phyloP scores from a whole-genome alignment of 2,113 vertebrate genomes.

The Percopsis transmontana region DNA sequence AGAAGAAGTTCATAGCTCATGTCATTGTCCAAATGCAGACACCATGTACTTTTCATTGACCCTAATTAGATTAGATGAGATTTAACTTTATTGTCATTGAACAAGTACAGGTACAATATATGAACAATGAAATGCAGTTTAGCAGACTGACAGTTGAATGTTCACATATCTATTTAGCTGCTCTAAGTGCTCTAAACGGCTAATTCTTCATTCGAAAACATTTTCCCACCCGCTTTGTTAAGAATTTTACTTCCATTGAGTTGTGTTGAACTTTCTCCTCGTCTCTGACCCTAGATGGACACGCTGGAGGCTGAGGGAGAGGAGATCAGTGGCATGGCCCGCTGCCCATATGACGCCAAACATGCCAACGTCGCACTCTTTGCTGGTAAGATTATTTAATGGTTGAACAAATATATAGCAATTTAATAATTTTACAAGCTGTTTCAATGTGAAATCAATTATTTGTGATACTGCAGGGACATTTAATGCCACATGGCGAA shows the following conservation, averaged over 20 bases:
- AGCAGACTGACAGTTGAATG: too few species aligned
- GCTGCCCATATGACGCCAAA: slow-evolving; percentile 97
- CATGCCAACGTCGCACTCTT: slow-evolving; percentile 96
- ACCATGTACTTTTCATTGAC: too few species aligned
- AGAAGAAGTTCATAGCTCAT: background rate
- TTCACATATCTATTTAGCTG: too few species aligned
- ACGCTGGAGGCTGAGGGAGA: slow-evolving; percentile 89
- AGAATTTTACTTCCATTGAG: slow-evolving; percentile 15
- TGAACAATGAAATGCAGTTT: too few species aligned
- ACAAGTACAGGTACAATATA: too few species aligned
- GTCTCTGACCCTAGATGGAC: slow-evolving; percentile 83
- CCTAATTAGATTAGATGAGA: too few species aligned
- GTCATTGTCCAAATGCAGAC: background rate
- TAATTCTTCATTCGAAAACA: background rate
- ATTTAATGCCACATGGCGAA: slow-evolving; percentile 34
- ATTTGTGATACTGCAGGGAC: slow-evolving; percentile 18
- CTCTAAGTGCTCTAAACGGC: too few species aligned
- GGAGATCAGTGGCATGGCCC: slow-evolving; percentile 98
- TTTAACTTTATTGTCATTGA: too few species aligned
- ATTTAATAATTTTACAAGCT: slow-evolving; percentile 4
- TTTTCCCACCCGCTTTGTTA: too few species aligned
- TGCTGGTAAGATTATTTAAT: slow-evolving; percentile 81
- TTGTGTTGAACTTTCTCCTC: slow-evolving; percentile 41
- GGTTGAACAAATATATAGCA: background rate
- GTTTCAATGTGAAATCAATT: background rate